Base-by-base conservation (phyloP, 2,888 invertebrate species). In the Drosophila imparisetae region DNA sequence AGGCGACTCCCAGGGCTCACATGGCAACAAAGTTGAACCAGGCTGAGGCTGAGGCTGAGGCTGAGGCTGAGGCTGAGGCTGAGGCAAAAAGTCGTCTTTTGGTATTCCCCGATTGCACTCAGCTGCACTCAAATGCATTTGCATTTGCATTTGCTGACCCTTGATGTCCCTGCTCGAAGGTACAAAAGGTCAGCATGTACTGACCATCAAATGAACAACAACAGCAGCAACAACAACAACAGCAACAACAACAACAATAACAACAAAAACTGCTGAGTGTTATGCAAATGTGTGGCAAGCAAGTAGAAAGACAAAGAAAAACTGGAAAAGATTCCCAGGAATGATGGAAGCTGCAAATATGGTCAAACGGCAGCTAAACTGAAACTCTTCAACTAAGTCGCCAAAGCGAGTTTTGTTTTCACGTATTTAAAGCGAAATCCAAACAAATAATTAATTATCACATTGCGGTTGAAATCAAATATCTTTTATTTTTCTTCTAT, bases 371-470 rank as follows among this genome's bases (percentile, higher is more conserved):
- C 27, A 54, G 40, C 63, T 42, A 54, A 10, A 49, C 32, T 57
- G 50, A 50, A 58, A 40, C 10, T 49, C 53, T 24, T 36, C 24
- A 40, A 34, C 38, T 59, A 11, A 66, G 66, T 77, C 58, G 49
- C 32, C 40, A 38, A 48, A 69, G 60, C 69, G 57, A 66, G 66
- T 18, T 38, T 45, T 49, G 21, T 48, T 64, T 52, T 61, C 57
- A 64, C 66, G 40, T 54, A 78, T 74, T 78, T 66, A 66, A 78
- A 65, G 24, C 59, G 58, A 74, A 74, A 74, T 66, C 70, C 59
- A 75, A 78, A 66, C 54, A 78, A 72, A 78, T 78, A 78, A 75
- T 78, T 70, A 68, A 67, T 67, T 65, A 78, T 65, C 75, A 67
- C 52, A 59, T 67, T 74, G 66, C 78, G 59, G 36, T 48, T 72